Percentiles rank a stretch among this genome's conserved stretches.
Conservation (phyloP, 2,113 vertebrate species). For the Pao palembangensis region DNA sequence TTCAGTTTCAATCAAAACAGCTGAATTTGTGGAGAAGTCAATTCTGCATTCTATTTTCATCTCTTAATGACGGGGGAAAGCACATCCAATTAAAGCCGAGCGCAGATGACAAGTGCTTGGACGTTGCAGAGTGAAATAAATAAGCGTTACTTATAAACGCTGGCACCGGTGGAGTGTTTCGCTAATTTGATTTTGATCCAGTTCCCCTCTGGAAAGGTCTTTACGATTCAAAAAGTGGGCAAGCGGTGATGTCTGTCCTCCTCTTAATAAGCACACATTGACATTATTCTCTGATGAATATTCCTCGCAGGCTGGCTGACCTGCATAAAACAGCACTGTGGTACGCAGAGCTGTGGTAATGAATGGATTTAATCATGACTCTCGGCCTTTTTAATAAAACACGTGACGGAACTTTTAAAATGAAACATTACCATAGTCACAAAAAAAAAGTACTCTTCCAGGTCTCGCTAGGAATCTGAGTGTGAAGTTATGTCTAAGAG, state of each 20-base stretch:
- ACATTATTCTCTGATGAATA: conserved; percentile 55
- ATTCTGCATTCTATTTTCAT: conserved; percentile 12
- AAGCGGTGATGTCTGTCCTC: conserved; percentile 39
- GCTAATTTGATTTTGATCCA: conserved; percentile 57
- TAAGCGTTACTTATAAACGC: conserved; percentile 37
- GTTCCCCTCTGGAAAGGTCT: conserved; percentile 41
- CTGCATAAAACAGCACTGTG: conserved; percentile 41
- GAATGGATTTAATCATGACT: conserved; percentile 60
- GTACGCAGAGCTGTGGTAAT: conserved; percentile 47
- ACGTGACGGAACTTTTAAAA: conserved; percentile 41
- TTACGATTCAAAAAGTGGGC: conserved; percentile 46
- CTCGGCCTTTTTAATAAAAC: conserved; percentile 38
- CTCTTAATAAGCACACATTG: conserved; percentile 53
- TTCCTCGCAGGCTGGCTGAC: conserved; percentile 55
- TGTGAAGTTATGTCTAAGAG: no score
- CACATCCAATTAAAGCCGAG: conserved; percentile 37
- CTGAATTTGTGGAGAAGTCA: conserved; percentile 5
- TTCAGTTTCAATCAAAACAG: conserved; percentile 11
- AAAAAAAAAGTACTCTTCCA: neutral
- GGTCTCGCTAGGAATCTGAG: conserved; percentile 25
- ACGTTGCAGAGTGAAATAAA: conserved; percentile 21
- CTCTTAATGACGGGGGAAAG: neutral
- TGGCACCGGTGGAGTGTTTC: conserved; percentile 36
- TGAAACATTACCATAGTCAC: conserved; percentile 27
- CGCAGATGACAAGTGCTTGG: conserved; percentile 22